phyloP scores from a whole-genome alignment of 2,888 invertebrate genomes.

The Oeneis ivallda region DNA sequence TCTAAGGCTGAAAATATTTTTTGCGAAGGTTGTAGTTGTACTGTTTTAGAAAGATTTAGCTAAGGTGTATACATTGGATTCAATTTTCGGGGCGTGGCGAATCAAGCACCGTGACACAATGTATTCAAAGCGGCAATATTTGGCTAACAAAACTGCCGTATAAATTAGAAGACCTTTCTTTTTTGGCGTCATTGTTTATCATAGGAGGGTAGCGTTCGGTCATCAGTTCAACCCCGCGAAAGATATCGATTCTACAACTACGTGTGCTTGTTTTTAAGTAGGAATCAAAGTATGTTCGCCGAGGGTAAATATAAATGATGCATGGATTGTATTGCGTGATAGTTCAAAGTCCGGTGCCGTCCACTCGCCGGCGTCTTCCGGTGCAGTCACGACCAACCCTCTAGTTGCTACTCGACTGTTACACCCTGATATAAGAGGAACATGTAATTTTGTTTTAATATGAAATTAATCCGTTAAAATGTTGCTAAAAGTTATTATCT shows the following conservation, averaged over 20 bases:
- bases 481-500: constrained; percentile 42
- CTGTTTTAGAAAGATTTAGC: constrained; percentile 58
- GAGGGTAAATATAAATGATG: constrained; percentile 82
- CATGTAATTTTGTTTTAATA: constrained; percentile 34
- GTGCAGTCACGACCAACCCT: constrained; percentile 57
- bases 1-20: constrained; percentile 29
- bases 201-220: constrained; percentile 58
- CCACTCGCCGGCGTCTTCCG: constrained; percentile 56
- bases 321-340: constrained; percentile 83
- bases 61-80: constrained; percentile 75
- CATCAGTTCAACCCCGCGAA: constrained; percentile 49
- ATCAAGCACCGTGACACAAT: constrained; percentile 79
- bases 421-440: constrained; percentile 25
- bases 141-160: constrained; percentile 70
- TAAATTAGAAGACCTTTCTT: constrained; percentile 72
- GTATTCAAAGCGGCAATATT: constrained; percentile 80
- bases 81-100: constrained; percentile 81
- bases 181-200: constrained; percentile 61
- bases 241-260: constrained; percentile 71
- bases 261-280: constrained; percentile 69
- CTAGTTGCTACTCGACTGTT: constrained; percentile 32
- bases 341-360: constrained; percentile 75
- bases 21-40: constrained; percentile 44
- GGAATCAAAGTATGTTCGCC: constrained; percentile 80
- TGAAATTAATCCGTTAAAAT: constrained; percentile 37